These are phyloP conservation scores for Diachasmimorpha longicaudata DNA, from an alignment of 1,140 invertebrate genomes.

Conservation along the genomic window DNA sequence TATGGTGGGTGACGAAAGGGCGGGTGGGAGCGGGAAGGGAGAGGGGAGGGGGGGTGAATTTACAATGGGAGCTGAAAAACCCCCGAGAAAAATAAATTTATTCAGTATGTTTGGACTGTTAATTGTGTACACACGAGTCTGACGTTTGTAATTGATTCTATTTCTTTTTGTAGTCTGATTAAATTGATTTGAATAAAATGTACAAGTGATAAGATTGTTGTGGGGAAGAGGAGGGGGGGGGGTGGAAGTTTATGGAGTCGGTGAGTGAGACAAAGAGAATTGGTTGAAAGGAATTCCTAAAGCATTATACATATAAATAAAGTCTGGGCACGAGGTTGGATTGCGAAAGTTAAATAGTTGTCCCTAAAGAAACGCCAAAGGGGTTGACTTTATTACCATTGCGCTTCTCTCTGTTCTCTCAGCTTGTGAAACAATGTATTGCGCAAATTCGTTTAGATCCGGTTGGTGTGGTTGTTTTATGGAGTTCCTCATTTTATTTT, in stretches of 20 bases:
- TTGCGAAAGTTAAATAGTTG: conserved; percentile 10
- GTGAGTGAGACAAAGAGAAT: neutral
- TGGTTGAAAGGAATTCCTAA: neutral
- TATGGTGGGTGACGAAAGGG: no score
- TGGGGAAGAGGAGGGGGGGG: no score
- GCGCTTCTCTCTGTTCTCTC: conserved; percentile 10
- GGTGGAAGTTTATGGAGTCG: no score
- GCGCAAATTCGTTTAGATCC: neutral
- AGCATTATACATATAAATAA: conserved; percentile 14
- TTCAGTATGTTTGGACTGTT: neutral
- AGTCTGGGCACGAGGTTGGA: neutral
- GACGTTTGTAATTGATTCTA: neutral
- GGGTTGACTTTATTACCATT: conserved; percentile 25
- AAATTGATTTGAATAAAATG: conserved; percentile 7
- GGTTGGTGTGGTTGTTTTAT: neutral
- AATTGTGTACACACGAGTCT: neutral
- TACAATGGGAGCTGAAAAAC: neutral
- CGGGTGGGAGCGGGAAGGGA: no score
- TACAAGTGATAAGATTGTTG: neutral
- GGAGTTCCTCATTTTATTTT: neutral
- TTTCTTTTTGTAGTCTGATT: neutral
- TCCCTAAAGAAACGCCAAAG: conserved; percentile 8
- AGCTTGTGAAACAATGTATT: conserved; percentile 11
- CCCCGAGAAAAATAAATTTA: neutral
- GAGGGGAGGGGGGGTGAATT: neutral